Conservation (phyloP, 2,888 invertebrate genomes). For the Penaeus monodon region DNA sequence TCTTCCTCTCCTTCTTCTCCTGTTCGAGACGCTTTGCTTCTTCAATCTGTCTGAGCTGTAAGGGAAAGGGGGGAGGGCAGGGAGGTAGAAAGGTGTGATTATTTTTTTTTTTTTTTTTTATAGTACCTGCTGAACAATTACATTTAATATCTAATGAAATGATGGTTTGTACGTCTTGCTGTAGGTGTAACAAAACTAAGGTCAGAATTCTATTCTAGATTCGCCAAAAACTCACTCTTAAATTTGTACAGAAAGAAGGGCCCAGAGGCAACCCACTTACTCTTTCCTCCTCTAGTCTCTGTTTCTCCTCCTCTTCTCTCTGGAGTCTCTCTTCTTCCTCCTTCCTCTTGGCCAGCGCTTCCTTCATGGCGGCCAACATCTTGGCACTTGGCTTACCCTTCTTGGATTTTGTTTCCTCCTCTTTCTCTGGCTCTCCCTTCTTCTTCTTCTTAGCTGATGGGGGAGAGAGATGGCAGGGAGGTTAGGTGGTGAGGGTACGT, state of each 20-base stretch:
- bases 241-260: not conserved
- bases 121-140: too few species aligned
- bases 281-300: conserved; percentile 79
- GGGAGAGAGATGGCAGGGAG: too few species aligned
- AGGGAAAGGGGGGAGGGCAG: not conserved
- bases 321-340: conserved; percentile 87
- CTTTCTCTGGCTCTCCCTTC: conserved; percentile 68
- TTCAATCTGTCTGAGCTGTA: conserved; percentile 47
- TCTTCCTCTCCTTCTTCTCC: conserved; percentile 88
- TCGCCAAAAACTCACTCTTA: too few species aligned
- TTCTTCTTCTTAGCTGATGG: conserved; percentile 66
- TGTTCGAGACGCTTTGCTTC: conserved; percentile 80
- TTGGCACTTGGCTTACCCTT: conserved; percentile 83
- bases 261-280: conserved; percentile 34
- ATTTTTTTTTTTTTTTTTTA: not conserved
- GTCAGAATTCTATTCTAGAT: too few species aligned
- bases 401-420: conserved; percentile 68
- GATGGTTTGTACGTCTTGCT: too few species aligned
- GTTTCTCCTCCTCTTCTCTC: conserved; percentile 84
- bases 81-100: not conserved
- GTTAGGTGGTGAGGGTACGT: too few species aligned
- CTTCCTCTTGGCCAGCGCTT: conserved; percentile 86
- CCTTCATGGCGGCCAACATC: conserved; percentile 91
- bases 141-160: too few species aligned
- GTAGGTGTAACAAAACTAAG: too few species aligned